Base-by-base conservation (phyloP, 2,888 invertebrate species). In the Chaetogeoica ovagalla region DNA sequence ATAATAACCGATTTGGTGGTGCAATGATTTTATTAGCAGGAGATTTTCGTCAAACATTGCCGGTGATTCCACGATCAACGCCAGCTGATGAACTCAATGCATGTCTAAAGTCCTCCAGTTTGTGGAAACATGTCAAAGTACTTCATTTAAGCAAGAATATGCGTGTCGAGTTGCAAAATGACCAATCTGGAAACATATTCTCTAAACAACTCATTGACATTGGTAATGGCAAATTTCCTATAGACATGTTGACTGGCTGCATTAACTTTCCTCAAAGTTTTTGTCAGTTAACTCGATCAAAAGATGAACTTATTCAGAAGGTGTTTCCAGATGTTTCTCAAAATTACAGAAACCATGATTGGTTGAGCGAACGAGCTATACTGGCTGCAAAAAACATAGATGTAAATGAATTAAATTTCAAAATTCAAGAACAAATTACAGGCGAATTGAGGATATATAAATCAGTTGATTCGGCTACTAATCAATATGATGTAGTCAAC, bases 241-340 rank as follows among this genome's bases (percentile, higher is more conserved):
- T 84, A 48, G 83, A 85, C 82, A 57, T 43, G 68, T 83, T 82
- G 79, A 83, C 84, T 75, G 83, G 83, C 83, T 84, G 62, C 81
- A 85, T 85, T 71, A 84, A 82, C 73, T 84, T 85, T 17, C 83
- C 84, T 39, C n/a, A 43, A 62, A 82, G 84, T 83, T 85, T 85
- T 82, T n/a, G 84, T 82, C 73, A 83, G 21, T 82, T 83, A 82
- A 81, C 81, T 48, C 81, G 82, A 81, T 83, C 84, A 77, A 83
- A 85, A 83, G 76, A 76, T 66, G 83, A 84, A 83, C 83, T 85
- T 68, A 84, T 85, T 79, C 82, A 84, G 37, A 83, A 83, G 71
- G 83, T 85, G 57, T 86, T 85, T 82, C 85, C 85, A 30, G 30
- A 30, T 30, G 30, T 30, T 30, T 30, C 30, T 30, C 30, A 30